Conservation (phyloP, 2,888 invertebrate genomes). For the Drosophila recens region DNA sequence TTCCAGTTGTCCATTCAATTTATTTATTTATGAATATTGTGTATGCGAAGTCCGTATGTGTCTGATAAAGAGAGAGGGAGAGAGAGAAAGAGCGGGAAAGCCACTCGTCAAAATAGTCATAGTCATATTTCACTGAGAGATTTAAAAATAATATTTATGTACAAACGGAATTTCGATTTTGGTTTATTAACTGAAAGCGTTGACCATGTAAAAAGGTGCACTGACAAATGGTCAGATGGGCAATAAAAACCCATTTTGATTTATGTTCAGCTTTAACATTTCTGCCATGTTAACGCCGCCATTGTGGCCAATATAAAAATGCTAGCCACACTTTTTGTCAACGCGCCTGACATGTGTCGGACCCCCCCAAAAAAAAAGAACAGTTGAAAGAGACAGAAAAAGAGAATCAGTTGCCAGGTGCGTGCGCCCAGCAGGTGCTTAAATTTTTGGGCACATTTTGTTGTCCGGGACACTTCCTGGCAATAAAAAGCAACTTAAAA, state of each 20-base stretch:
- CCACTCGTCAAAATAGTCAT: conserved; percentile 61
- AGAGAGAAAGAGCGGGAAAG: neutral
- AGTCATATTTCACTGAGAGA: conserved; percentile 73
- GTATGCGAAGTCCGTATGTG: neutral
- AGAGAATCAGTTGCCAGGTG: conserved; percentile 25
- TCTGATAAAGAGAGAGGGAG: neutral
- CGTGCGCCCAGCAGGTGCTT: conserved; percentile 49
- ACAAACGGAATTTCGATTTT: conserved; percentile 62
- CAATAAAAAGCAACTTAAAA: conserved; percentile 59
- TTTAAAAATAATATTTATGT: conserved; percentile 74
- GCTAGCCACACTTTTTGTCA: conserved; percentile 54
- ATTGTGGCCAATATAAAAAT: conserved; percentile 62
- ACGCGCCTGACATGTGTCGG: conserved; percentile 43
- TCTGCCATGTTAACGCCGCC: conserved; percentile 65
- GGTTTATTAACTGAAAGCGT: conserved; percentile 75
- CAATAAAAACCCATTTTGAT: conserved; percentile 64
- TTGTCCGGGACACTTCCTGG: conserved; percentile 10
- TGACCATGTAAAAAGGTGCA: conserved; percentile 60
- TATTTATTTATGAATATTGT: conserved; percentile 69
- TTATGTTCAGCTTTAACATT: conserved; percentile 66
- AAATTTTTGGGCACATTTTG: conserved; percentile 47
- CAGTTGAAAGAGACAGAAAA: neutral
- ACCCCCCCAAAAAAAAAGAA: neutral
- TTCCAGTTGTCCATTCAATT: conserved; percentile 48
- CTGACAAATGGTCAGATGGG: conserved; percentile 62